Evolutionary conservation across 1,140 invertebrate genomes (phyloP).

Genomic region (Brachionus rubens): DNA sequence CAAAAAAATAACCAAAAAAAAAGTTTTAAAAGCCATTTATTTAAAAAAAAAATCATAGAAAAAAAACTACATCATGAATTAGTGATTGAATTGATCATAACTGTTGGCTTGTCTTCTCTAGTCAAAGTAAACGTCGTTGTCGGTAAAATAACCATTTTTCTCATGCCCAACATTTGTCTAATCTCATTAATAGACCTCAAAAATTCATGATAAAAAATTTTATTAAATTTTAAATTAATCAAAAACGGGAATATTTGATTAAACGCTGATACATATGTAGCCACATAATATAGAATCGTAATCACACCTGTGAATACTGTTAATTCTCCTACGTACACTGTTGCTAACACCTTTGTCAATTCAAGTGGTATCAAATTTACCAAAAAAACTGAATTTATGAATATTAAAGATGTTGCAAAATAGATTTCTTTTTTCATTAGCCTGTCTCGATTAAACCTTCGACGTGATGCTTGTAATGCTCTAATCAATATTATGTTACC

Average conservation of each 20-base stretch:
- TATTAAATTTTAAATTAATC: constrained; percentile 16
- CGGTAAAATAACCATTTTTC: too few species aligned
- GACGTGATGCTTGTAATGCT: background rate
- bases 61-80: too few species aligned
- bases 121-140: too few species aligned
- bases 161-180: background rate
- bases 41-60: too few species aligned
- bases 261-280: constrained; percentile 8
- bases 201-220: constrained; percentile 22
- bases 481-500: background rate
- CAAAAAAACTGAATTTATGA: constrained; percentile 7
- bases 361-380: background rate
- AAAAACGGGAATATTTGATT: constrained; percentile 9
- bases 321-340: background rate
- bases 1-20: too few species aligned
- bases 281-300: background rate
- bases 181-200: background rate
- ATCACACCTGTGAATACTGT: background rate
- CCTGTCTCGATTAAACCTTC: background rate
- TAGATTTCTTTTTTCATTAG: background rate
- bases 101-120: too few species aligned
- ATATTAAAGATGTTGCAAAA: background rate
- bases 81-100: too few species aligned
- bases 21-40: too few species aligned
- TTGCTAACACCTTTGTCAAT: background rate